These are phyloP conservation scores for Ascaphus truei DNA, from an alignment of 2,113 vertebrate genomes.

Conservation along the genomic window DNA sequence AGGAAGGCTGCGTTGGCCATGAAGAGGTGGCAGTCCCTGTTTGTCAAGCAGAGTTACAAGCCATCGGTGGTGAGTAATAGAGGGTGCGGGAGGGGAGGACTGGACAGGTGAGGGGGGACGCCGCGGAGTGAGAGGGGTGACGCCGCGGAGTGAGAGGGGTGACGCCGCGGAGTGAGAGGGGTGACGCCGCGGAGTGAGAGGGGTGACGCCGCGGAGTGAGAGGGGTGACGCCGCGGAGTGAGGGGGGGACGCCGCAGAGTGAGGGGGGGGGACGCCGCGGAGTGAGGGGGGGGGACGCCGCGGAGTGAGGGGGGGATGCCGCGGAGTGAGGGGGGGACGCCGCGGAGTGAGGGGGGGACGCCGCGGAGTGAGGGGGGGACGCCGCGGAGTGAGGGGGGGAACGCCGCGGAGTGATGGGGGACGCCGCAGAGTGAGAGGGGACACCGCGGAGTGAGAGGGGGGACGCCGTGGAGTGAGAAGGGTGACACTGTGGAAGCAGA, in stretches of 20 bases:
- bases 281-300: not conserved
- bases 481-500: not conserved
- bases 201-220: not conserved
- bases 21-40: conserved; percentile 20
- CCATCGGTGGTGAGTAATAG: conserved; percentile 5
- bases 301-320: not conserved
- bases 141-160: not conserved
- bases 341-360: too few relatives aligned
- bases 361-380: not conserved
- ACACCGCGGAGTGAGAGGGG: not conserved
- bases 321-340: not conserved
- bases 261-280: not conserved
- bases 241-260: not conserved
- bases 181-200: not conserved
- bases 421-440: not conserved
- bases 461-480: too few relatives aligned
- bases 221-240: not conserved
- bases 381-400: not conserved
- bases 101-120: not conserved
- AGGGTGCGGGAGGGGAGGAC: not conserved
- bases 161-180: not conserved
- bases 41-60: conserved; percentile 9
- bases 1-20: not conserved
- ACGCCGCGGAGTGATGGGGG: too few relatives aligned
- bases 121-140: not conserved